phyloP scores from a whole-genome alignment of 2,888 invertebrate species.

The Chrysotoxum bicinctum region DNA sequence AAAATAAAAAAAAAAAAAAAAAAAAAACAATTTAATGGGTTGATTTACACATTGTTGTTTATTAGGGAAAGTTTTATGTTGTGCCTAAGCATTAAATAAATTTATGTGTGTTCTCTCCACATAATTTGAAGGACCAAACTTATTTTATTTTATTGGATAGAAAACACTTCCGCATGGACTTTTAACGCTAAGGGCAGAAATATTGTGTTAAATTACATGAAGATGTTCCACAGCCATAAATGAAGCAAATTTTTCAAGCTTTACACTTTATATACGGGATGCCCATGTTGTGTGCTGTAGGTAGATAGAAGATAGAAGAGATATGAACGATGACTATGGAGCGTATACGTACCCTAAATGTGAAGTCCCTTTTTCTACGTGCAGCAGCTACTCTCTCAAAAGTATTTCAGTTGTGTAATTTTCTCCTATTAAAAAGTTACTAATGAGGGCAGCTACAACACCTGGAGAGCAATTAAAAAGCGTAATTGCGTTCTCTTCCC shows the following conservation, averaged over 20 bases:
- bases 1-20: conserved; percentile 45
- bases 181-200: conserved; percentile 37
- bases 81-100: conserved; percentile 31
- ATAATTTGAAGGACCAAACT: conserved; percentile 33
- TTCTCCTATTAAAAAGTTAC: conserved; percentile 67
- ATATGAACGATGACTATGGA: background rate
- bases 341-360: conserved; percentile 17
- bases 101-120: conserved; percentile 6
- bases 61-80: conserved; percentile 16
- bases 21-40: conserved; percentile 25
- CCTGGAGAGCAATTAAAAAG: conserved; percentile 70
- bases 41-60: conserved; percentile 35
- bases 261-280: conserved; percentile 29
- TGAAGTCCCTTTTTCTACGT: conserved; percentile 46
- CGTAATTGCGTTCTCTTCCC: conserved; percentile 63
- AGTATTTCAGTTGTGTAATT: conserved; percentile 68
- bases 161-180: conserved; percentile 12
- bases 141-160: conserved; percentile 16
- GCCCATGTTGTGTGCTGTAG: background rate
- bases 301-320: background rate
- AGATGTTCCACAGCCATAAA: conserved; percentile 52
- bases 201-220: conserved; percentile 64
- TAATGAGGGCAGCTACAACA: conserved; percentile 70
- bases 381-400: conserved; percentile 50
- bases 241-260: conserved; percentile 55